These are phyloP conservation scores for Magallana gigas DNA, from an alignment of 1,140 invertebrate genomes.

Conservation along the genomic window DNA sequence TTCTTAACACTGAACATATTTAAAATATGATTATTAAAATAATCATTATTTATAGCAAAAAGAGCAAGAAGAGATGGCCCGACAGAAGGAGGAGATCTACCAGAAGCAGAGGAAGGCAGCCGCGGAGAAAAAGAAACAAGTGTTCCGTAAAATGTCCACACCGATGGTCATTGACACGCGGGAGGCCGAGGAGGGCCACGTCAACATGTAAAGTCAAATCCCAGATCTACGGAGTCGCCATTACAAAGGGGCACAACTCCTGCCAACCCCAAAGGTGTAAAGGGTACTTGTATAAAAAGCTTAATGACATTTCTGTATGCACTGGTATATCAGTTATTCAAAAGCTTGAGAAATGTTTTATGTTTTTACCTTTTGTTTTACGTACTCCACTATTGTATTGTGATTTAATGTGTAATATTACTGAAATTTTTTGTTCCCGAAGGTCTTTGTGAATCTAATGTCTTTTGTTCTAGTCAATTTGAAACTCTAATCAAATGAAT, in stretches of 20 bases:
- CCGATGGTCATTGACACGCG: slow-evolving; percentile 41
- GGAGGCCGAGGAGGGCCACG: slow-evolving; percentile 43
- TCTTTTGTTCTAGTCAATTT: too few relatives aligned
- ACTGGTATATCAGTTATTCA: too few relatives aligned
- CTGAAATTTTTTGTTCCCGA: too few relatives aligned
- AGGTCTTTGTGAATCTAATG: too few relatives aligned
- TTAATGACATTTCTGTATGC: too few relatives aligned
- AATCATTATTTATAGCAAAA: slow-evolving; percentile 51
- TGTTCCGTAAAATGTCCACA: slow-evolving; percentile 49
- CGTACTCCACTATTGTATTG: too few relatives aligned
- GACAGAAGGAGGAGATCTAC: slow-evolving; percentile 49
- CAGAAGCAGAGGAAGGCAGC: slow-evolving; percentile 52
- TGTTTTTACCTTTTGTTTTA: too few relatives aligned
- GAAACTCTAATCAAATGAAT: too few relatives aligned
- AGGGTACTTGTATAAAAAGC: too few relatives aligned
- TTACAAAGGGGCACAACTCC: neutral
- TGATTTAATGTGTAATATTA: too few relatives aligned
- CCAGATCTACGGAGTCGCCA: neutral
- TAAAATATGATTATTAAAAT: neutral
- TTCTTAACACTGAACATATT: too few relatives aligned
- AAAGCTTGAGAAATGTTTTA: too few relatives aligned
- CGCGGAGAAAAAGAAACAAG: slow-evolving; percentile 46
- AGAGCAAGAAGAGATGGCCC: slow-evolving; percentile 51
- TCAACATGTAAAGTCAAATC: slow-evolving; percentile 49
- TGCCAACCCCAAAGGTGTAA: neutral